Evolutionary conservation across 2,888 invertebrate genomes (phyloP), one percentile per base, ranked within the genome.

Genomic region (Nomada fabriciana): DNA sequence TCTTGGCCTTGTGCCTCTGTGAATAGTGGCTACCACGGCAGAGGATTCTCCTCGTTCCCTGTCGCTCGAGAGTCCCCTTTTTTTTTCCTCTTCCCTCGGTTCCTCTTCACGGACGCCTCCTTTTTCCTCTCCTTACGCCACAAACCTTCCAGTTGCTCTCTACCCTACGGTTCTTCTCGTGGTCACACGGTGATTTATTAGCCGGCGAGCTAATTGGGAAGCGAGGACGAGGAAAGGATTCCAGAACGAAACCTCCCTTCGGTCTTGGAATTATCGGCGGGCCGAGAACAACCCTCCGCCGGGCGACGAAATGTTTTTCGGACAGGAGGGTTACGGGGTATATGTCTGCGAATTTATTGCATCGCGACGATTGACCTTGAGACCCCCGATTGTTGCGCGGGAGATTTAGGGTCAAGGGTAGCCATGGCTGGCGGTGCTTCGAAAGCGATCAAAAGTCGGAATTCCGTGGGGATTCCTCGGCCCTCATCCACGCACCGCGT

Each of bases 1-100:
- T 83, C 83, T 89, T 88, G 90, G 90, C 90, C 90, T 90, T 90
- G 90, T 87, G 88, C 88, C 89, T 89, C 79, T 78, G 84, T 80
- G 84, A 79, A 86, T 84, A 84, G 80, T 82, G 82, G 85, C 71
- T 71, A 81, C 76, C 78, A 71, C 70, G 29, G 23, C 53, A 68
- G 25, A 69, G 42, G 76, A 82, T 73, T 57, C 83, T 79, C 85
- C 69, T 80, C 82, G 73, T 76, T 80, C 72, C 79, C 87, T 69
- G 79, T 78, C 84, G 78, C 76, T 83, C 80, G 80, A 65, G 72
- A 73, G 70, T 80, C 80, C 25, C 64, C 70, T 55, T 67, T 72
- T 69, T 57, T 59, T 67, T 57, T 65, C 64, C 65, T 61, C 18
- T 69, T 60, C 23, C 47, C 53, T 23, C 55, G 61, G 47, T 68